Evolutionary conservation across 2,888 invertebrate genomes (phyloP), one percentile per base, ranked within the genome.

Genomic region (Drosophila quinaria): DNA sequence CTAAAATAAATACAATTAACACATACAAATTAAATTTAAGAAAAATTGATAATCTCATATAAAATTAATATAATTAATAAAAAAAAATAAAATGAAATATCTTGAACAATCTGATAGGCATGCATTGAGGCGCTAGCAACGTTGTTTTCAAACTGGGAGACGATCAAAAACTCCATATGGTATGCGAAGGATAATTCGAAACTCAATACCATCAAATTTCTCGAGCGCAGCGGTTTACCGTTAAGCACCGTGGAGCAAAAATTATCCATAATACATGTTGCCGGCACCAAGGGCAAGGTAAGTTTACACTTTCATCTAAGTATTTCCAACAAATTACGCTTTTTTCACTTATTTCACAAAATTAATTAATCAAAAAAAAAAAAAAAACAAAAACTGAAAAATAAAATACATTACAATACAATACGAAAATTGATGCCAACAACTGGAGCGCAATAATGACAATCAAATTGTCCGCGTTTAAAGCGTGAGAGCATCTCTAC

Each of bases 201-300:
- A 47, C 86, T 80, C 4, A 75, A 94, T 42, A 95, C 94, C 81
- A 90, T 93, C 64, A 94, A 94, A 70, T 96, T 95, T 92, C 91
- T 96, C 58, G 75, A 87, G 55, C 94, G 96, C 70, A 94, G 94
- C 39, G 97, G 96, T 19, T 91, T 97, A 3, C 92, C 93, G 1
- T 71, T 95, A 19, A 93, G 95, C 1, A 94, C 95, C 72, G 91
- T 98, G 61, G 96, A 97, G 83, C 96, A 74, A 59, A 91, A 74
- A 59, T 91, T 98, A 17, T 96, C 97, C 59, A 95, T 98, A 44
- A 98, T 99, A 89, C 99, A 99, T 93, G 96, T 99, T 6, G 95
- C 98, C 68, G 99, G 99, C 10, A 99, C 99, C 1, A 99, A 99
- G 93, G 99, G 99, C 56, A 99, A 99, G 94, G 95, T 94, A 89